Base-by-base conservation (phyloP, 2,113 vertebrate species). In the Lates calcarifer region DNA sequence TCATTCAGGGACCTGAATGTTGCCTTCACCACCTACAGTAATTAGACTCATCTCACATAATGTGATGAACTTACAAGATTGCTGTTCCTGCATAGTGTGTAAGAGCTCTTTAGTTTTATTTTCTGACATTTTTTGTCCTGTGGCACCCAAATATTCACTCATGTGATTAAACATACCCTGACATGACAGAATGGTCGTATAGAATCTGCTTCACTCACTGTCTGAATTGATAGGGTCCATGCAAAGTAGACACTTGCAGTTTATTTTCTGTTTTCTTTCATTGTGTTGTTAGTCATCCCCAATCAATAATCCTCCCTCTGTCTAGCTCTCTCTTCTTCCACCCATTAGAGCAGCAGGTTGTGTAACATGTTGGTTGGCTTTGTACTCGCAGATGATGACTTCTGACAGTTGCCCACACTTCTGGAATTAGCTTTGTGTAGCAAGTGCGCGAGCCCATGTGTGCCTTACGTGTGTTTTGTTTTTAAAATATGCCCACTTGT, bases 381-480 rank as follows among this genome's bases (percentile, higher is more conserved):
- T 79, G 63, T 84, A 68, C 56, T 72, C 13, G 22, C 65, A 58
- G 70, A 90, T 81, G 77, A 89, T 79, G 90, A 77, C 86, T 82
- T 81, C 88, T 89, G 91, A 93, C 89, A 92, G 83, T 87, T 85
- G 75, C 89, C 70, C 83, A 87, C 87, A 79, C 81, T 91, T 85
- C 76, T 88, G 61, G 81, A 88, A 88, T 85, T 73, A 83, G 75
- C 85, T 88, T 69, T 62, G 76, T 86, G 74, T 66, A 37, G 62
- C 43, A 15, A 76, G 61, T 55, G 55, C 67, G 74, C 35, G 12
- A 47, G 49, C 62, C 51, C 49, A 51, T 73, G 64, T 72, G 26
- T 28, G 51, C 26, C 22, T 5, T 66, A 3, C 87, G 74, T 86
- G 82, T 86, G 67, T 62, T 13, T 84, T n/a, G n/a, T n/a, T 80